Evolutionary conservation across 1,140 invertebrate genomes (phyloP).

Genomic region (Bicyclus anynana): DNA sequence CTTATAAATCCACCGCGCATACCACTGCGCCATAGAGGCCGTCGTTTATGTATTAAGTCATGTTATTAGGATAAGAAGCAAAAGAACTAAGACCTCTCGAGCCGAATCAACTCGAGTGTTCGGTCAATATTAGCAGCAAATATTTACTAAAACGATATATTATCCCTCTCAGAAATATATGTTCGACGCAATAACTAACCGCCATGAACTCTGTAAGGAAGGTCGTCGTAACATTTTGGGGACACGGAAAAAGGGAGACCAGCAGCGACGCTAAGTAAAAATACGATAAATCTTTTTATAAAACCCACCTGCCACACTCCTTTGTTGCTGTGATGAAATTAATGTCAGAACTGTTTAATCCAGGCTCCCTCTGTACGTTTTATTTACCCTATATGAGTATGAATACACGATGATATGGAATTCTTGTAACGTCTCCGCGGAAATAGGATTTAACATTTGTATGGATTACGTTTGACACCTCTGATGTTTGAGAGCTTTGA

Average conservation of each 20-base stretch:
- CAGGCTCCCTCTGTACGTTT: background rate
- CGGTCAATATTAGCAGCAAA: background rate
- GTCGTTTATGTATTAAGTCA: too few relatives aligned
- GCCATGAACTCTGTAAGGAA: conserved; percentile 5
- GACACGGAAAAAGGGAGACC: conserved; percentile 2
- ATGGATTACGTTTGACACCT: background rate
- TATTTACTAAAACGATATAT: background rate
- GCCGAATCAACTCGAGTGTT: too few relatives aligned
- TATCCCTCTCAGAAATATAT: background rate
- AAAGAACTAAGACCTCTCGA: too few relatives aligned
- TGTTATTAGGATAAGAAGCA: too few relatives aligned
- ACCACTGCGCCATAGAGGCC: too few relatives aligned
- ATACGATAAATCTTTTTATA: conserved; percentile 17
- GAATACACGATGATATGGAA: background rate
- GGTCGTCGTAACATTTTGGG: conserved; percentile 16
- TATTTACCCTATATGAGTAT: background rate
- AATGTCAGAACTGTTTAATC: conserved; percentile 11
- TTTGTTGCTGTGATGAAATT: conserved; percentile 8
- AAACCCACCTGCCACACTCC: conserved; percentile 5
- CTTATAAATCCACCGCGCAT: too few relatives aligned
- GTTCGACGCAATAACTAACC: conserved; percentile 2
- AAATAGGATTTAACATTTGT: background rate
- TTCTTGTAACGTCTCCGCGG: background rate
- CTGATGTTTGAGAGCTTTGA: background rate
- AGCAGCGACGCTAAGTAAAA: conserved; percentile 3